Conservation (phyloP, 2,113 vertebrate genomes). For the Scortum barcoo region DNA sequence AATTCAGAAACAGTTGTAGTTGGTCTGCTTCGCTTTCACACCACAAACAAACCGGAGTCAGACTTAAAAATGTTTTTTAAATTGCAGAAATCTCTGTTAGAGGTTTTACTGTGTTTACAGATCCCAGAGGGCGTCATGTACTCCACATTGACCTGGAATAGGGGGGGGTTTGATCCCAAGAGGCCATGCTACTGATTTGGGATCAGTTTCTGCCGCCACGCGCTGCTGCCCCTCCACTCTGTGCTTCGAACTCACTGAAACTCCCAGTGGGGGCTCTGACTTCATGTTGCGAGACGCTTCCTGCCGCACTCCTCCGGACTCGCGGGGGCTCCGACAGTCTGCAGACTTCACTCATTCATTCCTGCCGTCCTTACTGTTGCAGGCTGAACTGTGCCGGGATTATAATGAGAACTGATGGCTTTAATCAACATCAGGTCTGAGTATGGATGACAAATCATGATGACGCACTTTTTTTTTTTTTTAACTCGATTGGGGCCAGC, state of each 20-base stretch:
- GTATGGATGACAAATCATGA: background rate
- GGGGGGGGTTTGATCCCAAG: conserved; percentile 19
- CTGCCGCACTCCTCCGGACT: background rate
- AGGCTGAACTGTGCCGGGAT: background rate
- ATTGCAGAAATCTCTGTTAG: background rate
- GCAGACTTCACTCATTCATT: conserved; percentile 20
- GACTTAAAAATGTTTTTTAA: no score
- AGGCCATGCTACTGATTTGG: conserved; percentile 26
- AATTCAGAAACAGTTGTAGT: no score
- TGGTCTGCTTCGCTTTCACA: no score
- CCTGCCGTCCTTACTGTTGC: background rate
- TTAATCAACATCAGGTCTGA: conserved; percentile 7
- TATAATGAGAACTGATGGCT: conserved; percentile 29
- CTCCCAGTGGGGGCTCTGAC: conserved; percentile 43
- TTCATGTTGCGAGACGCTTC: conserved; percentile 29
- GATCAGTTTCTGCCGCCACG: conserved; percentile 19
- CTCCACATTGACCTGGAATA: conserved; percentile 19
- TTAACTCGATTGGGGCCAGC: background rate
- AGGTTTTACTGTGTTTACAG: background rate
- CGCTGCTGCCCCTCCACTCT: conserved; percentile 35
- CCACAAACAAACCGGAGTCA: no score
- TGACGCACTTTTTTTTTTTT: background rate
- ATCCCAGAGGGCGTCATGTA: conserved; percentile 3
- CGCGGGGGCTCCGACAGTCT: background rate
- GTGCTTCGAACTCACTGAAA: conserved; percentile 23